phyloP scores from a whole-genome alignment of 2,797 vertebrate genomes.

The Etheostoma perlongum region DNA sequence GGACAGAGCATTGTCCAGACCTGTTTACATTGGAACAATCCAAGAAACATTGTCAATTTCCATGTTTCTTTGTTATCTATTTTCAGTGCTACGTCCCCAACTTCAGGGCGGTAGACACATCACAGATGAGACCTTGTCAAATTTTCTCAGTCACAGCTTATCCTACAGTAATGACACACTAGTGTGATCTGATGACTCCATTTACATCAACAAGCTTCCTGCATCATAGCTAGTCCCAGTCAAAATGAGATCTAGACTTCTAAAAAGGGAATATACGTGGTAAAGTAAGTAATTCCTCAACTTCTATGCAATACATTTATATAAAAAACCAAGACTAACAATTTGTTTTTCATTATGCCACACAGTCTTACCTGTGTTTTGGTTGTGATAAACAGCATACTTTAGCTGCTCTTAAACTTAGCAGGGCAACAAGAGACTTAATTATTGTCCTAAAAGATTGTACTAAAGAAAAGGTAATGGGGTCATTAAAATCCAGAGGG shows the following conservation, averaged over 20 bases:
- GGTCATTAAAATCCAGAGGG: not conserved
- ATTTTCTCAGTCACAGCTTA: conserved; percentile 18
- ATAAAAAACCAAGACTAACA: not conserved
- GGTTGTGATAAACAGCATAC: not conserved
- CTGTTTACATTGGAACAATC: conserved; percentile 72
- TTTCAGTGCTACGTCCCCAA: not conserved
- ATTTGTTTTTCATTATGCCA: not conserved
- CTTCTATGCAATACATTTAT: not conserved
- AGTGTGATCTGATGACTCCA: conserved; percentile 21
- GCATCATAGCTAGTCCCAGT: not conserved
- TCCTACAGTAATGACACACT: not conserved
- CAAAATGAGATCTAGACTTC: not conserved
- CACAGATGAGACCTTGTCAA: conserved; percentile 27
- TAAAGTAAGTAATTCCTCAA: not conserved
- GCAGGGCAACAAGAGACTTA: not conserved
- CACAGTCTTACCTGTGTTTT: not conserved
- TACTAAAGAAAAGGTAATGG: not conserved
- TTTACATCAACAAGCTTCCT: conserved; percentile 14
- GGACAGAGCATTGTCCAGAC: conserved; percentile 47
- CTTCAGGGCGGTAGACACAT: conserved; percentile 5
- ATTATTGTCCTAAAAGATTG: not conserved
- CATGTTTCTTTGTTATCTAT: conserved; percentile 17
- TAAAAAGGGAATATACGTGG: too few species aligned
- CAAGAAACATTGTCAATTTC: conserved; percentile 42
- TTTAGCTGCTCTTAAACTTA: not conserved